A percentile compares a stretch with the other conserved stretches of the same genome.
Evolutionary conservation across 2,113 vertebrate species (phyloP).

Genomic region (Callocephalon fimbriatum): DNA sequence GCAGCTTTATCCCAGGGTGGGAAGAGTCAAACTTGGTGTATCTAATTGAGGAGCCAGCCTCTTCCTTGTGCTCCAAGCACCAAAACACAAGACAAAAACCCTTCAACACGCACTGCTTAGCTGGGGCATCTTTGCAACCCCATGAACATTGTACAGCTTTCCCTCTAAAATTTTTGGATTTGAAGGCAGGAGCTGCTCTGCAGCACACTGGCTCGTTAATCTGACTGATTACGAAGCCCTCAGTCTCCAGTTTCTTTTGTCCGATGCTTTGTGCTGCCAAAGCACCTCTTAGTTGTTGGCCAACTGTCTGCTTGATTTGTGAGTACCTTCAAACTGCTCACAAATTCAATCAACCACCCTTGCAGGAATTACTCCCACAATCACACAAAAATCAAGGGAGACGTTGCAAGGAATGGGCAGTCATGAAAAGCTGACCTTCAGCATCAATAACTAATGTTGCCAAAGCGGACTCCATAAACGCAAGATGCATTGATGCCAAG

Average conservation of each 20-base stretch:
- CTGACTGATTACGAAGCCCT: background rate
- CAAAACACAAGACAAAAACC: background rate
- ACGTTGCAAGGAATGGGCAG: background rate
- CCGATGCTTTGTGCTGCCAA: fast-evolving
- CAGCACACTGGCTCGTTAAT: background rate
- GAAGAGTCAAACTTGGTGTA: background rate
- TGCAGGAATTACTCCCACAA: background rate
- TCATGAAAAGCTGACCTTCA: conserved; percentile 8
- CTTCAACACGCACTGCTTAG: fast-evolving
- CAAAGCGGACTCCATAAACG: background rate
- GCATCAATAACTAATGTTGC: background rate
- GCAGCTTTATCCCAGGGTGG: background rate
- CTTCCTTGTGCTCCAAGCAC: background rate
- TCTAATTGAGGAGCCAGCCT: background rate
- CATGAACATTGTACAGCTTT: background rate
- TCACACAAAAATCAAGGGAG: background rate
- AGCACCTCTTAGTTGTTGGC: background rate
- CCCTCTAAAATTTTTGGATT: background rate
- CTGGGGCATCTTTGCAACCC: background rate
- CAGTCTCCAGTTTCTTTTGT: background rate
- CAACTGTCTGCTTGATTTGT: conserved; percentile 15
- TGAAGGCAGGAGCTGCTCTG: background rate
- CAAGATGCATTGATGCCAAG: background rate
- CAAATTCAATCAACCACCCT: background rate
- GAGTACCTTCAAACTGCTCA: background rate